A percentile compares a stretch with the other conserved stretches of the same genome.
These are phyloP conservation scores for Drosophila baimaii DNA, from an alignment of 1,140 invertebrate species.

Conservation along the genomic window DNA sequence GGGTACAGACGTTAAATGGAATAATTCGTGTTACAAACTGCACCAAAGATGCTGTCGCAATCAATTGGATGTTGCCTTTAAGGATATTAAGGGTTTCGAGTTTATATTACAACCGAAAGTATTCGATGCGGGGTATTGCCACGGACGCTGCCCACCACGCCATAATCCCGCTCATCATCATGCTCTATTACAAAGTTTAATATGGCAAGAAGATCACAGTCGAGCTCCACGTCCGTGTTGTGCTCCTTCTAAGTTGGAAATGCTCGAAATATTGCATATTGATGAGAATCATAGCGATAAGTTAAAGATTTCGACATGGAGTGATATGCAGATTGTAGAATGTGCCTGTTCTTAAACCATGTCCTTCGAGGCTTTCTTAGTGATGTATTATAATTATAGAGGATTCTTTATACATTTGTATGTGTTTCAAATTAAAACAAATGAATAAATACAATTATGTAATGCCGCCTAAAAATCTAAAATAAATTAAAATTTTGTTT, in stretches of 20 bases:
- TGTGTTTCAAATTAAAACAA: not conserved
- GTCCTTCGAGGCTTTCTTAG: not conserved
- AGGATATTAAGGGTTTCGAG: slow-evolving; percentile 88
- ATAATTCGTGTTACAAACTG: slow-evolving; percentile 84
- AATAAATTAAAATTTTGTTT: not conserved
- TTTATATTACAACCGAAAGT: slow-evolving; percentile 89
- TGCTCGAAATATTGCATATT: slow-evolving; percentile 88
- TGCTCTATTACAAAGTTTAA: slow-evolving; percentile 89
- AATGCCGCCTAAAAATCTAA: not conserved
- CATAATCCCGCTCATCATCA: slow-evolving; percentile 90
- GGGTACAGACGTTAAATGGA: slow-evolving; percentile 78
- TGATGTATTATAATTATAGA: not conserved
- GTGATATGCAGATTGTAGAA: slow-evolving; percentile 89
- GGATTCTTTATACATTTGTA: not conserved
- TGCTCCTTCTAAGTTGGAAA: slow-evolving; percentile 88
- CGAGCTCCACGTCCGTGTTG: slow-evolving; percentile 89
- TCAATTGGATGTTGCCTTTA: slow-evolving; percentile 88
- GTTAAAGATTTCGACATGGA: slow-evolving; percentile 89
- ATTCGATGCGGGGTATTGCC: slow-evolving; percentile 90
- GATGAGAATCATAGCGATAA: slow-evolving; percentile 87
- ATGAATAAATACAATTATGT: slow-evolving; percentile 4
- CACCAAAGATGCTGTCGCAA: slow-evolving; percentile 88
- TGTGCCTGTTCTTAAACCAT: slow-evolving; percentile 89
- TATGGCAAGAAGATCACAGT: slow-evolving; percentile 87
- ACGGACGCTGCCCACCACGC: slow-evolving; percentile 88